Evolutionary conservation across 92 coral and sea anemone genomes (phyloP), one percentile per base, ranked within the genome.

Genomic region (Heteractis magnifica): DNA sequence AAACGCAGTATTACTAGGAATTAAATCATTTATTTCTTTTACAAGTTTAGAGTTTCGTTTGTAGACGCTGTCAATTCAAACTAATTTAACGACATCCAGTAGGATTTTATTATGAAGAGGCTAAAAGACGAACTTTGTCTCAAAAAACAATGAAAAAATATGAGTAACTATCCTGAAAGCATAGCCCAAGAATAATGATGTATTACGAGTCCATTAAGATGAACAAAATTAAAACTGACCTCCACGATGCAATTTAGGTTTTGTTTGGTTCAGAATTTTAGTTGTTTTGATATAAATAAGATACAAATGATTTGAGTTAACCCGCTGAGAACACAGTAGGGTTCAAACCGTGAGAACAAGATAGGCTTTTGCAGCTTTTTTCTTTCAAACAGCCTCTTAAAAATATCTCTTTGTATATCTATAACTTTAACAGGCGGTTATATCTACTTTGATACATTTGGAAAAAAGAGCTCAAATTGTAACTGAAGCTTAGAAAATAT

Each of bases 261-360:
- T 74, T 74, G 78, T 74, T 74, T 74, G 55, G 20, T 74, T 74
- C 11, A 49, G 10, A 49, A 49, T 10, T 16, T 26, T 7, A 49
- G 18, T 52, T 85, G 88, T 82, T 77, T 78, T 65, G 86, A 51
- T 18, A 48, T 4, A 65, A 14, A 78, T 49, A 20, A 6, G 83
- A 85, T 85, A 77, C 88, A 85, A 21, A 64, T 44, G 68, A 83
- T 56, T 60, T 3, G 53, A 44, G n/a, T 3, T 71, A 14, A 44
- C 70, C 58, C 44, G 26, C 73, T 58, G 65, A 26, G 52, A 80
- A 4, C 52, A 51, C 50, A 64, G 52, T 48, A 23, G 4, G 51
- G 49, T 49, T 59, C 71, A 14, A 8, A 85, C 79, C 88, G 88
- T 85, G 88, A 68, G 88, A 85, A 85, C 20, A 52, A 11, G 9